Conservation (phyloP, 2,797 vertebrate species). For the Merluccius polli region DNA sequence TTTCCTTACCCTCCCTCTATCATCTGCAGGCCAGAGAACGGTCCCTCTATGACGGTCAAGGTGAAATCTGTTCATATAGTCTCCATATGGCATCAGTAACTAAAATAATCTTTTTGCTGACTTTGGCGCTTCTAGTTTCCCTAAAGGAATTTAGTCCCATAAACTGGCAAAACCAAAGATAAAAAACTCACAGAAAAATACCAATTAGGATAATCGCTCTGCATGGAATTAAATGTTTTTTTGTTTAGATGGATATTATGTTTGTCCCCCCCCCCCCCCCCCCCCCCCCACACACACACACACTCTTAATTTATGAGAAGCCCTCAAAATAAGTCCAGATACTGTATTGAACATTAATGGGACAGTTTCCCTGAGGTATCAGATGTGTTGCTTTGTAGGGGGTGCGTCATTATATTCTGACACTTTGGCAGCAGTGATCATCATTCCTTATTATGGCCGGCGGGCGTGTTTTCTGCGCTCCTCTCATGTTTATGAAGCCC, state of each 20-base stretch:
- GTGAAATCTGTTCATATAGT: background rate
- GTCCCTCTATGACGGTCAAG: background rate
- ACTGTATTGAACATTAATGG: background rate
- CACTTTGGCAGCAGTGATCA: constrained; percentile 28
- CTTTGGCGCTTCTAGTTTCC: background rate
- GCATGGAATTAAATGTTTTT: background rate
- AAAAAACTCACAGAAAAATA: constrained; percentile 1
- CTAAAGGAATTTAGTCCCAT: background rate
- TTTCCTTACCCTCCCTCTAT: background rate
- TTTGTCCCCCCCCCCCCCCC: background rate
- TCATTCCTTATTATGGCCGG: constrained; percentile 24
- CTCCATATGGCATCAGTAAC: constrained; percentile 1
- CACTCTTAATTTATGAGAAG: constrained; percentile 3
- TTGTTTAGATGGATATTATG: constrained; percentile 2
- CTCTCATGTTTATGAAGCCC: constrained; percentile 35
- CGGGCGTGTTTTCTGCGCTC: constrained; percentile 13
- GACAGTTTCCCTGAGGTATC: constrained; percentile 8
- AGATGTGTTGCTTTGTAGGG: background rate
- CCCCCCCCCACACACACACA: no score
- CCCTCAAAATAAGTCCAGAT: constrained; percentile 21
- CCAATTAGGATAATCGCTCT: constrained; percentile 1
- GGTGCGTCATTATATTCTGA: constrained; percentile 18
- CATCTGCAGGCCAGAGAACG: background rate
- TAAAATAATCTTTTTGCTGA: background rate
- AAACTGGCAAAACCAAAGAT: background rate